These are phyloP conservation scores for Pseudomyrmex sp. DNA, from an alignment of 1,140 invertebrate species.

Conservation along the genomic window DNA sequence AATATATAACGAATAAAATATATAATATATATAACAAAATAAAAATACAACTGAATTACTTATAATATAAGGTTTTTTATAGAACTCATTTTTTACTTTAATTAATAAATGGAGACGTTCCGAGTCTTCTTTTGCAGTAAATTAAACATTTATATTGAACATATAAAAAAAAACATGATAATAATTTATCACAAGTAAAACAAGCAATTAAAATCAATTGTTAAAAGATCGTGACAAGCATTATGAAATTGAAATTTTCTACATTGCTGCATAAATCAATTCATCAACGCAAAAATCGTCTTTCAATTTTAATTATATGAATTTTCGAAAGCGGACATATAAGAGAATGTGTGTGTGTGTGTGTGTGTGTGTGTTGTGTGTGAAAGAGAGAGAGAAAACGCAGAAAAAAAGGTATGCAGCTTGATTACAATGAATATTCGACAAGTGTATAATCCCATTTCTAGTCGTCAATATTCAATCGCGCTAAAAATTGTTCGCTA, in stretches of 20 bases:
- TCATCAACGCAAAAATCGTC: background rate
- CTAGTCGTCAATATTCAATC: background rate
- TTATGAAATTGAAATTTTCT: conserved; percentile 38
- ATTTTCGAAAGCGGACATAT: background rate
- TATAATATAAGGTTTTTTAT: no score
- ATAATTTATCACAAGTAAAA: conserved; percentile 1
- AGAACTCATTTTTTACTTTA: no score
- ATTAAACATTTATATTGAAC: background rate
- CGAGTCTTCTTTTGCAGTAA: no score
- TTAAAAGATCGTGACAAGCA: background rate
- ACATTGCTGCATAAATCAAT: conserved; percentile 39
- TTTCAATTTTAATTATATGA: conserved; percentile 49
- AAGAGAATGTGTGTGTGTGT: no score
- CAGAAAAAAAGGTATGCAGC: background rate
- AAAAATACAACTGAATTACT: conserved; percentile 1
- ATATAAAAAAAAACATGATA: background rate
- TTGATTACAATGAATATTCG: conserved; percentile 50
- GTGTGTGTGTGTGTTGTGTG: no score
- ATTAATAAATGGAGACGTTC: no score
- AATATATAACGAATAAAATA: no score
- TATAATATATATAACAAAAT: background rate
- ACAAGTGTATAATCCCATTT: conserved; percentile 27
- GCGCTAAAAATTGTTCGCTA: conserved; percentile 29
- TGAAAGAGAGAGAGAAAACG: background rate
- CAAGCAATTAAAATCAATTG: conserved; percentile 20